phyloP scores from a whole-genome alignment of 1,140 invertebrate genomes.

The Drosophila equinoxialis region DNA sequence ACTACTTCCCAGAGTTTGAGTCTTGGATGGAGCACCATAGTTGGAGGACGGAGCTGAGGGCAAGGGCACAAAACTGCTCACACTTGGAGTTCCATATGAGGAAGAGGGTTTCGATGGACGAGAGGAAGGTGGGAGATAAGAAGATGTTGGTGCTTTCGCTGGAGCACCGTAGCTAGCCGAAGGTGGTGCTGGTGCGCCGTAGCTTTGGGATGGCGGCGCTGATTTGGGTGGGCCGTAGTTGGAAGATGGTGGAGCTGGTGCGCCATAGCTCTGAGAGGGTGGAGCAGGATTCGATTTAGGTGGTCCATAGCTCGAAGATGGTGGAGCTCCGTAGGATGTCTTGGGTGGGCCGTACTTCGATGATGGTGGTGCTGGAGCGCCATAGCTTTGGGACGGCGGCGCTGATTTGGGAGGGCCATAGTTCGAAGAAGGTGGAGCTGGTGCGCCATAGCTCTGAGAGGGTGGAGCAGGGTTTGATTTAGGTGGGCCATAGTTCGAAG shows the following conservation, averaged over 20 bases:
- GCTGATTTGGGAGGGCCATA: slow-evolving; percentile 73
- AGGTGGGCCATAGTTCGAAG: slow-evolving; percentile 67
- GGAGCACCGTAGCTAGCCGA: slow-evolving; percentile 79
- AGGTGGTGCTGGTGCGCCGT: slow-evolving; percentile 83
- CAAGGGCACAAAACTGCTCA: slow-evolving; percentile 82
- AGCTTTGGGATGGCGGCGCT: slow-evolving; percentile 72
- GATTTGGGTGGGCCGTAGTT: slow-evolving; percentile 71
- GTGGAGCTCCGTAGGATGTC: slow-evolving; percentile 37
- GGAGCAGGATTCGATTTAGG: slow-evolving; percentile 28
- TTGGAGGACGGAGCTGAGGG: slow-evolving; percentile 73
- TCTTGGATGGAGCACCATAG: slow-evolving; percentile 79
- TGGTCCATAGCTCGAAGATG: slow-evolving; percentile 70
- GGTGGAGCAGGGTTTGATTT: slow-evolving; percentile 54
- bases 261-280: slow-evolving; percentile 61
- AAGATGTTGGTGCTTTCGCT: slow-evolving; percentile 62
- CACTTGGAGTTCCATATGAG: slow-evolving; percentile 76
- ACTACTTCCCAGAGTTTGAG: slow-evolving; percentile 63
- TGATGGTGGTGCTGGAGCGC: slow-evolving; percentile 83
- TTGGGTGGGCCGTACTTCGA: no score
- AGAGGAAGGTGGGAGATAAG: slow-evolving; percentile 55
- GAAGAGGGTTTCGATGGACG: slow-evolving; percentile 55
- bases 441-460: slow-evolving; percentile 36
- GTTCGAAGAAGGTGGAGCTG: slow-evolving; percentile 70
- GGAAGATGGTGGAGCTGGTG: slow-evolving; percentile 67
- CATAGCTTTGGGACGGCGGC: slow-evolving; percentile 79